phyloP scores from a whole-genome alignment of 2,888 invertebrate species.

The Tridacna gigas region DNA sequence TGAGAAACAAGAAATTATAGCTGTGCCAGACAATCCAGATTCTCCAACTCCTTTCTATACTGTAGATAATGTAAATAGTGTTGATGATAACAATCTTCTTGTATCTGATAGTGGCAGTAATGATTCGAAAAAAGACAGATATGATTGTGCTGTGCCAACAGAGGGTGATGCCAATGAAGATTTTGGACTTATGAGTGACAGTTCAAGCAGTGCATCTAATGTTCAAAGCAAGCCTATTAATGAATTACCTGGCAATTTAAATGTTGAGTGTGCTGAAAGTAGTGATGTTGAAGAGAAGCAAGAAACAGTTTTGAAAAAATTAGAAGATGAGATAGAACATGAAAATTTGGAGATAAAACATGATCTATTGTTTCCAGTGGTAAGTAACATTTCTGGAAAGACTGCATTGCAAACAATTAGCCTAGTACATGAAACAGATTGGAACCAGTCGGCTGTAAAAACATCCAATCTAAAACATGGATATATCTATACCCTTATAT shows the following conservation, averaged over 20 bases:
- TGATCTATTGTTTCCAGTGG: constrained; percentile 5
- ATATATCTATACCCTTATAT: too few relatives aligned
- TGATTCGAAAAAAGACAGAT: too few relatives aligned
- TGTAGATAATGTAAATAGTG: neutral
- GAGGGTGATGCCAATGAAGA: neutral
- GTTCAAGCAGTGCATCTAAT: neutral
- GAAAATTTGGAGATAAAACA: neutral
- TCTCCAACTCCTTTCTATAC: neutral
- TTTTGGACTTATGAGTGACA: neutral
- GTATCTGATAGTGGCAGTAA: too few relatives aligned
- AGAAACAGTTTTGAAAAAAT: neutral
- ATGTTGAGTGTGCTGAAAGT: neutral
- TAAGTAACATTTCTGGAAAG: neutral
- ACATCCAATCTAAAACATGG: too few relatives aligned
- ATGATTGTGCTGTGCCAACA: neutral
- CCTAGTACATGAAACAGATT: too few relatives aligned
- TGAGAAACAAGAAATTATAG: neutral
- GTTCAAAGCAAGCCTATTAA: neutral
- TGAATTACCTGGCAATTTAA: neutral
- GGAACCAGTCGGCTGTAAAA: too few relatives aligned
- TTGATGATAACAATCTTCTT: neutral
- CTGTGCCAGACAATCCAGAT: neutral
- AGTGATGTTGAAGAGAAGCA: neutral
- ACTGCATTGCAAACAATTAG: too few relatives aligned
- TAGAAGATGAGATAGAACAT: neutral